phyloP scores from a whole-genome alignment of 2,113 vertebrate species.

The Nibea coibor region DNA sequence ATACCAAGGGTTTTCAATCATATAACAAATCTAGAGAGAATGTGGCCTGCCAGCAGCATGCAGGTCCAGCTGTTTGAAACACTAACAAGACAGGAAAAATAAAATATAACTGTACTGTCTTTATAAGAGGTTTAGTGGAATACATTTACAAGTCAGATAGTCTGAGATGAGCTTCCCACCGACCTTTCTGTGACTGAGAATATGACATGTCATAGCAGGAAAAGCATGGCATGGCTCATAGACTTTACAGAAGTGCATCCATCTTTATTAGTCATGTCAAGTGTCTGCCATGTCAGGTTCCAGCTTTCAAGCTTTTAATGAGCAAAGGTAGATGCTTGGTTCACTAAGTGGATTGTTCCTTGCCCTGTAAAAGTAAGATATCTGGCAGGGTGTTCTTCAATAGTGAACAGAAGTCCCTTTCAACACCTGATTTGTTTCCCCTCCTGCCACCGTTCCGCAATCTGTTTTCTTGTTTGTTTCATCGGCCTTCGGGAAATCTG shows the following conservation, averaged over 20 bases:
- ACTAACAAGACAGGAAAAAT: background rate
- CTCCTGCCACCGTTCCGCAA: background rate
- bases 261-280: background rate
- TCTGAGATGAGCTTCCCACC: background rate
- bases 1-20: background rate
- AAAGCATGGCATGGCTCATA: no score
- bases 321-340: background rate
- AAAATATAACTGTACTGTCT: background rate
- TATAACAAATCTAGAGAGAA: background rate
- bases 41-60: background rate
- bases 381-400: background rate
- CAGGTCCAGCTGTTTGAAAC: background rate
- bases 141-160: no score
- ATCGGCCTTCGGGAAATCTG: background rate
- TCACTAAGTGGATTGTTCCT: background rate
- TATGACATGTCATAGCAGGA: no score
- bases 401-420: background rate
- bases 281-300: background rate
- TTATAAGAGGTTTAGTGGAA: background rate
- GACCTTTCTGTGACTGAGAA: background rate
- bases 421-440: background rate
- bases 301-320: background rate
- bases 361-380: no score
- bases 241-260: no score
- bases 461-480: background rate